Conservation (phyloP, 2,888 invertebrate genomes). For the Furcula furcula region DNA sequence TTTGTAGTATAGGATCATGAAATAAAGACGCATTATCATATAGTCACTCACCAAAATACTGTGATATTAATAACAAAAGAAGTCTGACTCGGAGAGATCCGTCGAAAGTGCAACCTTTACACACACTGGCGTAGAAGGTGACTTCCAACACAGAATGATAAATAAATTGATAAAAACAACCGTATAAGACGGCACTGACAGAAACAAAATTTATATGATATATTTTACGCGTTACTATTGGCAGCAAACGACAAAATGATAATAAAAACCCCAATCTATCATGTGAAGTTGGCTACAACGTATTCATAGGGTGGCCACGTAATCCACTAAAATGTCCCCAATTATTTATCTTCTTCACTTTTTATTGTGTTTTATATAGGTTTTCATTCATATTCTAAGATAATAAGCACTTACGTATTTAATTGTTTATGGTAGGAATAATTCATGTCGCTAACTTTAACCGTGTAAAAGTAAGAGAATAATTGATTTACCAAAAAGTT, state of each 20-base stretch:
- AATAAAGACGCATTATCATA: no score
- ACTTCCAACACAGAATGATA: conserved; percentile 59
- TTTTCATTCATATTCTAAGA: no score
- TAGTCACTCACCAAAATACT: conserved; percentile 47
- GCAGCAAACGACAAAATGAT: conserved; percentile 41
- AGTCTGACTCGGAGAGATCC: conserved; percentile 34
- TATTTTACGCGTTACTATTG: conserved; percentile 46
- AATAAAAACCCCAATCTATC: conserved; percentile 45
- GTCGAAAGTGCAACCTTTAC: conserved; percentile 75
- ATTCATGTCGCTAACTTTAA: no score
- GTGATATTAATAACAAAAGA: conserved; percentile 22
- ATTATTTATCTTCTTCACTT: no score
- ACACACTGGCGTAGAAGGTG: conserved; percentile 81
- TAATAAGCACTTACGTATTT: no score
- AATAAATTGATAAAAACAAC: conserved; percentile 47
- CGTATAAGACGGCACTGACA: conserved; percentile 29
- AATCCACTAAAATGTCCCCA: conserved; percentile 20
- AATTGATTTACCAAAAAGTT: conserved; percentile 14
- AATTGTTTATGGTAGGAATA: no score
- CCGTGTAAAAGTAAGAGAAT: no score
- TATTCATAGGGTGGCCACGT: conserved; percentile 33
- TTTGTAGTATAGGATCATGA: no score
- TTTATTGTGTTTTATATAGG: no score
- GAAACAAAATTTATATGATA: conserved; percentile 35
- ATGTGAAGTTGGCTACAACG: conserved; percentile 52